These are phyloP conservation scores for Apodemia hepburni DNA, from an alignment of 2,888 invertebrate genomes.

Conservation along the genomic window DNA sequence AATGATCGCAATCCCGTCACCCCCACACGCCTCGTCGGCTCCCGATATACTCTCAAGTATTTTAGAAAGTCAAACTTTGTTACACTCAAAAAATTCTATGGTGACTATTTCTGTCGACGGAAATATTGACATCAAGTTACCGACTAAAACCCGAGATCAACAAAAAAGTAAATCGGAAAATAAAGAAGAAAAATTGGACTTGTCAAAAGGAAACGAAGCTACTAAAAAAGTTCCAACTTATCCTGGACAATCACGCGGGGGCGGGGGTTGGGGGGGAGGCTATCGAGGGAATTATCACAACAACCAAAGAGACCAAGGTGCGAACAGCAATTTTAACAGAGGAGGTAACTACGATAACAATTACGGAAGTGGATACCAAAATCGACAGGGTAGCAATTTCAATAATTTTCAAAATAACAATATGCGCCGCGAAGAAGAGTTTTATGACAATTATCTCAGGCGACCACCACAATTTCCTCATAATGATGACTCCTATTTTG, in stretches of 20 bases:
- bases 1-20: constrained; percentile 58
- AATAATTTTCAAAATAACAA: constrained; percentile 34
- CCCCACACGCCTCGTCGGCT: constrained; percentile 60
- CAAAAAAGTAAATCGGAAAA: constrained; percentile 17
- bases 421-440: constrained; percentile 44
- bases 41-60: constrained; percentile 85
- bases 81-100: constrained; percentile 83
- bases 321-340: neutral
- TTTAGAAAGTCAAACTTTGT: constrained; percentile 84
- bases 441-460: constrained; percentile 43
- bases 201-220: constrained; percentile 44
- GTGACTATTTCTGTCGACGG: constrained; percentile 82
- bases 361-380: constrained; percentile 38
- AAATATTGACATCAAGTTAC: constrained; percentile 74
- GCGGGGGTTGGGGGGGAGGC: constrained; percentile 68
- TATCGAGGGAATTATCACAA: constrained; percentile 58
- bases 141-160: constrained; percentile 32
- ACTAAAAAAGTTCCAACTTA: constrained; percentile 81
- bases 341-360: constrained; percentile 30
- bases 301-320: constrained; percentile 32
- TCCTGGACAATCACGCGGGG: constrained; percentile 79
- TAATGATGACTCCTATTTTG: constrained; percentile 41
- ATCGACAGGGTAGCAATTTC: constrained; percentile 36
- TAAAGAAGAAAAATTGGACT: constrained; percentile 40
- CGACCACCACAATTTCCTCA: constrained; percentile 46